Evolutionary conservation across 1,140 invertebrate species (phyloP).

Genomic region (Zaprionus capensis): DNA sequence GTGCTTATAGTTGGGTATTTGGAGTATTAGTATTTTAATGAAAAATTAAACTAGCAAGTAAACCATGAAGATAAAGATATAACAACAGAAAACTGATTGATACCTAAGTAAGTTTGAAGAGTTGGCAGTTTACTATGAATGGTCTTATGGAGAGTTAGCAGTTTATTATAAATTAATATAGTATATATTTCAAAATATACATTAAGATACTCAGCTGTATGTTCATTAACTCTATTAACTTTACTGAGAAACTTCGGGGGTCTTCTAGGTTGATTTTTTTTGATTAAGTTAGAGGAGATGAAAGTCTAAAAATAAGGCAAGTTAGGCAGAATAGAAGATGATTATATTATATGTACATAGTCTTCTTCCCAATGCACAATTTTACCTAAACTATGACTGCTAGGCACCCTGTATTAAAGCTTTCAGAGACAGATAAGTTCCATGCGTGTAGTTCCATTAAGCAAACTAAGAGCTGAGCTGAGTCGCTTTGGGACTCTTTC

Average conservation of each 20-base stretch:
- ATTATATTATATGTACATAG: too few relatives aligned
- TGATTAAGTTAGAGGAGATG: too few relatives aligned
- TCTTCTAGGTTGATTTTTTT: too few relatives aligned
- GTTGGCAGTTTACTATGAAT: not conserved
- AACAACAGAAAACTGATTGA: not conserved
- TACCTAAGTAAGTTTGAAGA: not conserved
- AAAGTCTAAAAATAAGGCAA: too few relatives aligned
- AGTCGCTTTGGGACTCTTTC: not conserved
- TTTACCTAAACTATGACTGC: not conserved
- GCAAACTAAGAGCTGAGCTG: not conserved
- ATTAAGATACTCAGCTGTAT: too few relatives aligned
- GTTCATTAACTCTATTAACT: too few relatives aligned
- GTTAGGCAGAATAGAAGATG: too few relatives aligned
- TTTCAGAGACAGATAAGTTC: not conserved
- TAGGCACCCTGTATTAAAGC: not conserved
- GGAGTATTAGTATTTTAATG: too few relatives aligned
- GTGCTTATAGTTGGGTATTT: too few relatives aligned
- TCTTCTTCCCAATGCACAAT: too few relatives aligned
- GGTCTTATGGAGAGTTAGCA: not conserved
- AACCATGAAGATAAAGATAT: not conserved
- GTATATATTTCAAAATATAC: too few relatives aligned
- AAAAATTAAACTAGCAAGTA: fast-evolving
- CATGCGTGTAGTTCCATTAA: not conserved
- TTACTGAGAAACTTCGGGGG: too few relatives aligned
- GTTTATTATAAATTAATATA: not conserved